Percentiles rank a stretch among this genome's conserved stretches.
These are phyloP conservation scores for Sebastes steindachneri DNA, from an alignment of 2,797 vertebrate genomes.

Conservation along the genomic window DNA sequence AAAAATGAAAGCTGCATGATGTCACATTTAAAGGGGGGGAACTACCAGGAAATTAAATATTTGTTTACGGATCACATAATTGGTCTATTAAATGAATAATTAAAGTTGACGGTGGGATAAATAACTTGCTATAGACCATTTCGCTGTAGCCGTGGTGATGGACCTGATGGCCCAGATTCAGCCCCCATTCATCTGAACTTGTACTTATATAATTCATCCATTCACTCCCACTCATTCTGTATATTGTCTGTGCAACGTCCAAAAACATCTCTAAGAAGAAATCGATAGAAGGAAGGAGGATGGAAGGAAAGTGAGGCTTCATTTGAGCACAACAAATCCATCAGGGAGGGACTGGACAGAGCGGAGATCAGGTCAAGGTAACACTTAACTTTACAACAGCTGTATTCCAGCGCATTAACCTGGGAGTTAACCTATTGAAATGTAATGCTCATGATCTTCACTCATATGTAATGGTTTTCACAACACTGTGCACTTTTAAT, in stretches of 20 bases:
- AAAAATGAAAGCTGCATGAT: not conserved
- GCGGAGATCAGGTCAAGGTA: conserved; percentile 56
- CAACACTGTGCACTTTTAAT: not conserved
- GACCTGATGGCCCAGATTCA: not conserved
- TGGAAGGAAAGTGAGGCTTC: conserved; percentile 38
- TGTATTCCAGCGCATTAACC: conserved; percentile 59
- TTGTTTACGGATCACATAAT: not conserved
- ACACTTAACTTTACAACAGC: conserved; percentile 60
- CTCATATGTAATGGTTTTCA: conserved; percentile 14
- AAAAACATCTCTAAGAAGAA: conserved; percentile 43
- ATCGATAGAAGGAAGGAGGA: conserved; percentile 47
- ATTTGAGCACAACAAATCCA: conserved; percentile 58
- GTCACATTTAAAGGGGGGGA: not conserved
- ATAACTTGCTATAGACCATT: not conserved
- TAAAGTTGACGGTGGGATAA: not conserved
- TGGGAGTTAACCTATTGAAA: conserved; percentile 51
- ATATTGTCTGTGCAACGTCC: conserved; percentile 33
- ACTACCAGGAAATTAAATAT: conserved; percentile 1
- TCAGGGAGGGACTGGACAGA: conserved; percentile 44
- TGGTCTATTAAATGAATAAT: conserved; percentile 1
- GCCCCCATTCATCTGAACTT: conserved; percentile 21
- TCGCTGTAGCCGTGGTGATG: not conserved
- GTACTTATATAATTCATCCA: conserved; percentile 35
- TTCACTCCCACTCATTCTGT: conserved; percentile 57
- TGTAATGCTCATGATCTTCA: conserved; percentile 46